Conservation (phyloP, 2,888 invertebrate genomes). For the Dastarcus helophoroides region DNA sequence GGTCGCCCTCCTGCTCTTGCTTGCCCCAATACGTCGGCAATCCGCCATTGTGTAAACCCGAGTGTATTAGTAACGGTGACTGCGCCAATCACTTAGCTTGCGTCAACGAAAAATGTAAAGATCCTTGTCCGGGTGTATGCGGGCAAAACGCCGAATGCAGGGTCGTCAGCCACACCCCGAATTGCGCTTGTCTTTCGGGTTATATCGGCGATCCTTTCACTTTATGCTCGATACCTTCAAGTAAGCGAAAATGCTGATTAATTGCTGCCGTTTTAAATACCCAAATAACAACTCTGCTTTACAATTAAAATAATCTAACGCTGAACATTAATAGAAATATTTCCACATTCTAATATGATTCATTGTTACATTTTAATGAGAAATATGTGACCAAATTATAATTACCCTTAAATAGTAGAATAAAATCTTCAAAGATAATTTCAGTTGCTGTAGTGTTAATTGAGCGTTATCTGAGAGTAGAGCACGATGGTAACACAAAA, state of each 20-base stretch:
- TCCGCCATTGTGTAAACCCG: conserved; percentile 62
- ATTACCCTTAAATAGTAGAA: too few species aligned
- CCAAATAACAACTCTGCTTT: neutral
- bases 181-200: conserved; percentile 44
- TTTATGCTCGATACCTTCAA: conserved; percentile 26
- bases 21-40: conserved; percentile 57
- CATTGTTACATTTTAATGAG: too few species aligned
- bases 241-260: conserved; percentile 8
- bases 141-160: conserved; percentile 44
- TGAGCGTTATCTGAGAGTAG: too few species aligned
- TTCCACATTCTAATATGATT: neutral
- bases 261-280: conserved; percentile 11
- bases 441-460: too few species aligned
- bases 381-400: too few species aligned
- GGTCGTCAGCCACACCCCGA: conserved; percentile 45
- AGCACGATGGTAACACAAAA: too few species aligned
- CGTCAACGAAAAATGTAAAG: conserved; percentile 59
- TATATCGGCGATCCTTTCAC: conserved; percentile 48
- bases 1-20: conserved; percentile 56
- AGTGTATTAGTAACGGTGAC: conserved; percentile 61
- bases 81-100: conserved; percentile 58
- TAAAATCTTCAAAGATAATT: too few species aligned
- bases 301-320: conserved; percentile 2
- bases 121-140: conserved; percentile 50
- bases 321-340: conserved; percentile 6